Evolutionary conservation across 1,140 invertebrate genomes (phyloP).

Genomic region (Medauroidea extradentata): DNA sequence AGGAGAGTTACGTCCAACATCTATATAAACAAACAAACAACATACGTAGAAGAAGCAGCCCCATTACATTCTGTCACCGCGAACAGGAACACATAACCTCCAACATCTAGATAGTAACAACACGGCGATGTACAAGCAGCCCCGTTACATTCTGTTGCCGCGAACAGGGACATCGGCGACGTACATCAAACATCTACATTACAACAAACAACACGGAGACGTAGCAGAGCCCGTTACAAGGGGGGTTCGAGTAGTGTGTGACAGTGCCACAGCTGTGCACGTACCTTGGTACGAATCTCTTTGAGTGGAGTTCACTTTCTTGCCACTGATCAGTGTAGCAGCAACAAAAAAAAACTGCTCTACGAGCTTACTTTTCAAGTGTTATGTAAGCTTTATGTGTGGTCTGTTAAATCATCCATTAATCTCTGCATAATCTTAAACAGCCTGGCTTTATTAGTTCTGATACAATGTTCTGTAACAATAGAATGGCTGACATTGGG

Average conservation of each 20-base stretch:
- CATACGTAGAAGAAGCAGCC: too few species aligned
- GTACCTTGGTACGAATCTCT: slow-evolving; percentile 10
- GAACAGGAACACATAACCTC: too few species aligned
- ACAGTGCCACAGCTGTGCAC: slow-evolving; percentile 18
- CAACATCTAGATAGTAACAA: too few species aligned
- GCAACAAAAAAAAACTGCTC: slow-evolving; percentile 16
- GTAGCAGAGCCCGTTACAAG: too few species aligned
- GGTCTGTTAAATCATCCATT: slow-evolving; percentile 1
- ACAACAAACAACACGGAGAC: too few species aligned
- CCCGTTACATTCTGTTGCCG: too few species aligned
- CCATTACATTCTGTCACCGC: too few species aligned
- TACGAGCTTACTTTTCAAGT: slow-evolving; percentile 15
- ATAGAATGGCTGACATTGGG: slow-evolving; percentile 7
- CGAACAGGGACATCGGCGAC: too few species aligned
- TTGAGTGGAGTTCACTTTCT: slow-evolving; percentile 14
- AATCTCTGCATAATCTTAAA: slow-evolving; percentile 5
- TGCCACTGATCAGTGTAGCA: slow-evolving; percentile 15
- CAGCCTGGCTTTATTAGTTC: slow-evolving; percentile 11
- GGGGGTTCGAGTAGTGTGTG: slow-evolving; percentile 15
- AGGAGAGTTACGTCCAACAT: too few species aligned
- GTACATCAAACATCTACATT: too few species aligned
- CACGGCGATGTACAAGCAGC: too few species aligned
- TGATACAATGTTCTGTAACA: slow-evolving; percentile 10
- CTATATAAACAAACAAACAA: too few species aligned
- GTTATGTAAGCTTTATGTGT: slow-evolving; percentile 6